A percentile compares a stretch with the other conserved stretches of the same genome.
Evolutionary conservation across 2,797 vertebrate species (phyloP).

Genomic region (Acanthurus lineatus): DNA sequence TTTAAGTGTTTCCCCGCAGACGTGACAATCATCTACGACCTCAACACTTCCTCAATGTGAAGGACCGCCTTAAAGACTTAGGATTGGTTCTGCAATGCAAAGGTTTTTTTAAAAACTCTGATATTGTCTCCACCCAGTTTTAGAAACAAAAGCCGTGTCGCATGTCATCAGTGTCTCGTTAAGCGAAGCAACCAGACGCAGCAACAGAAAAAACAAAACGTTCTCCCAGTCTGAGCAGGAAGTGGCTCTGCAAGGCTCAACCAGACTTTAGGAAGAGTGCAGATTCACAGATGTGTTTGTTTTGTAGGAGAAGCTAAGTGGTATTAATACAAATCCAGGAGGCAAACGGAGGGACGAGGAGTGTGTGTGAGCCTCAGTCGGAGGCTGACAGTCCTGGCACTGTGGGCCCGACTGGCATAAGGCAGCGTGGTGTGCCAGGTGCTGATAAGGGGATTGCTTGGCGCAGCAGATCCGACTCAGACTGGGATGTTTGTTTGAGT

Average conservation of each 20-base stretch:
- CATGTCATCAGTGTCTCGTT: too few relatives aligned
- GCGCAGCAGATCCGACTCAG: constrained; percentile 64
- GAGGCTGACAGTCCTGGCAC: constrained; percentile 65
- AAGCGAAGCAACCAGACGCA: too few relatives aligned
- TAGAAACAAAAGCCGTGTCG: too few relatives aligned
- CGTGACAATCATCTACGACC: too few relatives aligned
- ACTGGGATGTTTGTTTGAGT: constrained; percentile 60
- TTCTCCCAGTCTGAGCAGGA: constrained; percentile 9
- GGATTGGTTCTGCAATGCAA: too few relatives aligned
- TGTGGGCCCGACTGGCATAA: constrained; percentile 64
- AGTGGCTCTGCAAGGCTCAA: constrained; percentile 3
- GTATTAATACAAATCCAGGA: constrained; percentile 48
- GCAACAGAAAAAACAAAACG: not conserved
- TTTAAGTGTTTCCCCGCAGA: too few relatives aligned
- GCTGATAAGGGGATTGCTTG: constrained; percentile 84
- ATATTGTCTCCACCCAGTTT: too few relatives aligned
- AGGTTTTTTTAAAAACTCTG: too few relatives aligned
- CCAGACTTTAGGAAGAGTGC: not conserved
- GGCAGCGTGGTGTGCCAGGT: constrained; percentile 78
- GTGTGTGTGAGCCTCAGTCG: constrained; percentile 53
- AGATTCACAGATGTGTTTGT: constrained; percentile 33
- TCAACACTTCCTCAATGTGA: too few relatives aligned
- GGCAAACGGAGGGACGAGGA: constrained; percentile 38
- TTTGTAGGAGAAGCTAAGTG: constrained; percentile 23
- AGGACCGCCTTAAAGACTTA: too few relatives aligned